Evolutionary conservation across 2,888 invertebrate genomes (phyloP), one percentile per base, ranked within the genome.

Genomic region (Polydrusus pterygomalis): DNA sequence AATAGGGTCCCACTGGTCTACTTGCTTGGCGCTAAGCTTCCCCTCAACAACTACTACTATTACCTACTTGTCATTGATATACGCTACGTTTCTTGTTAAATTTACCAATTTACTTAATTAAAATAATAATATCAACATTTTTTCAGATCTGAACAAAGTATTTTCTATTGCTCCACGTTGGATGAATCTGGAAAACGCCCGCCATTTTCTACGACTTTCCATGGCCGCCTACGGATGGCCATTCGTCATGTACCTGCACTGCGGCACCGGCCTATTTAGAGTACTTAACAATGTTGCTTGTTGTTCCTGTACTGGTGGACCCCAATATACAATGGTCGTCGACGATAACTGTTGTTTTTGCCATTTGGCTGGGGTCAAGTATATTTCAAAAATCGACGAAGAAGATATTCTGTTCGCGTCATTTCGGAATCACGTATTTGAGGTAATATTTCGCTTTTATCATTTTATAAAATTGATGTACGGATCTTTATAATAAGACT

Each of bases 341-440:
- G 94, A 95, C 77, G 97, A 97, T 88, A 97, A 97, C 88, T 96
- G 96, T 87, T 97, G 97, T 86, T 89, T 94, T 83, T 97, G 97
- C 87, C 93, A 96, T 87, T 92, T 95, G 74, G 94, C 96, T 6
- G 96, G 96, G 13, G 92, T 97, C 75, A 93, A 93, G 85, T 92
- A 93, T 84, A 91, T 95, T 83, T 94, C 96, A 0, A 91, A 92
- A 80, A 86, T 96, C 10, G 87, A 91, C 0, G 92, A 93, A 58
- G 93, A 95, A 80, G 96, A 97, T 86, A 93, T 97, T 81, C 89
- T 96, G 74, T 95, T 94, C 86, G 95, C 95, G 38, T 95, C 95
- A 7, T 97, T 96, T 88, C 92, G 94, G 85, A 97, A 97, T 87
- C 91, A 93, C 65, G 91, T 96, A 43, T 96, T 94, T 88, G 94